Base-by-base conservation (phyloP, 1,140 invertebrate species). In the Dendroctonus valens region DNA sequence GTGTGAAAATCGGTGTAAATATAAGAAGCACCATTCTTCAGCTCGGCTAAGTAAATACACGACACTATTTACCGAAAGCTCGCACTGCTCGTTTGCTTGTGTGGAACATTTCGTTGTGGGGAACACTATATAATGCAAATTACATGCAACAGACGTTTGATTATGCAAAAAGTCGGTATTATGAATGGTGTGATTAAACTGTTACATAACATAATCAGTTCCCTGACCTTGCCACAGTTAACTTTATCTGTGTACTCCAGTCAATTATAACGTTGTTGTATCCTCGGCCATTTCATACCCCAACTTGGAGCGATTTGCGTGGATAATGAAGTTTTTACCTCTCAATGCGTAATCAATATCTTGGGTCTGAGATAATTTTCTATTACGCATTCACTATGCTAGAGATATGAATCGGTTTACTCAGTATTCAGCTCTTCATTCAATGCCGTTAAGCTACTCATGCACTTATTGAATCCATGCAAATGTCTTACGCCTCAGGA, bases 211-310 rank as follows among this genome's bases (percentile, higher is more conserved):
- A 26, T 65, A 65, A 64, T 64, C 62, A 60, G 64, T 46, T 66
- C 51, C 48, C 58, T 66, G 64, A 66, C 64, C 64, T 66, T 66
- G 64, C 64, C 64, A 65, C 53, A 65, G 52, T 65, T 65, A 49
- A 50, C 62, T 49, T 59, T 48, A 52, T 54, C 57, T 59, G 40
- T 54, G 44, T 59, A 59, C 57, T 49, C 54, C 49, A 60, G 55
- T 54, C 64, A 66, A 59, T 66, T 66, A 66, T 66, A 66, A 59
- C 59, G 55, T 59, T 52, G 59, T 66, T 59, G 64, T 59, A 42
- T 59, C 9, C 57, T 59, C 63, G 54, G 44, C 12, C 63, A 59
- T 65, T 65, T 51, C 54, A 41, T 53, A 65, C 50, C 59, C 63
- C n/a, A 42, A 26, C 26, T 26, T 26, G 26, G 26, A 26, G 26